Percentiles rank a stretch among this genome's conserved stretches.
phyloP scores from a whole-genome alignment of 2,797 vertebrate species.

The Ceyx erithaca region DNA sequence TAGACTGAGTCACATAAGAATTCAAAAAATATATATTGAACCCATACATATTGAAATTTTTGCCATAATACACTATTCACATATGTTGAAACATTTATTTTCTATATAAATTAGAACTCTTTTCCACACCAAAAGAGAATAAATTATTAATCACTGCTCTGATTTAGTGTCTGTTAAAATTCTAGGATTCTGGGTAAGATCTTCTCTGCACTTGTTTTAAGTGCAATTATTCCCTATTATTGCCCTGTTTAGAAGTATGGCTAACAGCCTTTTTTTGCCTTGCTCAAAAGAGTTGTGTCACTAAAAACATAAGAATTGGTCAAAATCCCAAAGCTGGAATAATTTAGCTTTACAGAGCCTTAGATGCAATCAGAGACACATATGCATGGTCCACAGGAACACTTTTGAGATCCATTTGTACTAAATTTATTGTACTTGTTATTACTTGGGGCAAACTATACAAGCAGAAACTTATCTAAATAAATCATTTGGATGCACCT shows the following conservation, averaged over 20 bases:
- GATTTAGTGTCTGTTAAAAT: background rate
- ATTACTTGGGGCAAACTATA: background rate
- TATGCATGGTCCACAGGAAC: background rate
- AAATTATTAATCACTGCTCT: background rate
- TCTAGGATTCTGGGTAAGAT: background rate
- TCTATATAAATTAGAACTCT: background rate
- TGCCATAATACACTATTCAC: background rate
- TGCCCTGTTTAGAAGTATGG: background rate
- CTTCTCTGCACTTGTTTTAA: background rate
- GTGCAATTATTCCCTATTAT: background rate
- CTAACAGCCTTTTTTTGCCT: background rate
- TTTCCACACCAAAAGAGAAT: background rate
- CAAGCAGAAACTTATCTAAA: background rate
- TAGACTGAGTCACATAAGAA: background rate
- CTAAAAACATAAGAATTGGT: background rate
- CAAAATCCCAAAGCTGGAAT: background rate
- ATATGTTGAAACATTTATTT: background rate
- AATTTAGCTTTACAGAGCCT: background rate
- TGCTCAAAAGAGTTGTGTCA: background rate
- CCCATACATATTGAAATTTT: background rate
- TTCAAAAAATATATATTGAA: background rate
- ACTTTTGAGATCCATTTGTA: background rate
- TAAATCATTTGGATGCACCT: background rate
- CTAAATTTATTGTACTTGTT: background rate
- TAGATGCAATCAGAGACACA: background rate